Base-by-base conservation (phyloP, 2,797 vertebrate species). In the Manis crassicaudata region DNA sequence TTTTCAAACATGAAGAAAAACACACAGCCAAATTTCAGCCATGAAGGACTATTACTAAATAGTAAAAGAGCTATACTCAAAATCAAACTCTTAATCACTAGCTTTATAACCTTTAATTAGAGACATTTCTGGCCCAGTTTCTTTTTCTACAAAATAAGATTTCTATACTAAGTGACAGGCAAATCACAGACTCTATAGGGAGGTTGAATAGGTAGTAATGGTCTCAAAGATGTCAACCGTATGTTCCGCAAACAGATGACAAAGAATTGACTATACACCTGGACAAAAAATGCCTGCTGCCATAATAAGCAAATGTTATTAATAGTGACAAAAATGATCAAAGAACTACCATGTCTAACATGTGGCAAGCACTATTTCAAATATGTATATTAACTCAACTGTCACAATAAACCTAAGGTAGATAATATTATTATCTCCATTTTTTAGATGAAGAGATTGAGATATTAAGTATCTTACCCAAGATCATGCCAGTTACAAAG, bases 1-100 rank as follows among this genome's bases (percentile, higher is more conserved):
- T 96, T 67, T 65, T 77, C 11, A 65, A 91, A 96, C 82, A 52
- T 79, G 23, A 92, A 85, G 70, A 87, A 95, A 88, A 90, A 52
- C 8, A 84, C 40, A 58, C 12, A 58, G 50, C 40, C 10, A 70
- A 37, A 56, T 20, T 65, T 67, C 58, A 84, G 13, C 54, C 35
- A 75, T 68, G 21, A 76, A 56, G 60, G 58, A 85, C 18, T 25
- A 76, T 25, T 68, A 76, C 4, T 27, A 82, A 92, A 77, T 32
- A 58, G 50, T 35, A 65, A 37, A 65, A 73, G 13, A 62, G 18
- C 4, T 65, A 80, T 50, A 95, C 17, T 79, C 63, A 77, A 93
- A 93, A 79, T 40, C 35, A 40, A 18, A 95, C 29, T 62, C 29
- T 32, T 35, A 85, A 62, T 85, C 77, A 67, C 14, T 35, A 70